Evolutionary conservation across 2,113 vertebrate species (phyloP).

Genomic region (Gopherus flavomarginatus): DNA sequence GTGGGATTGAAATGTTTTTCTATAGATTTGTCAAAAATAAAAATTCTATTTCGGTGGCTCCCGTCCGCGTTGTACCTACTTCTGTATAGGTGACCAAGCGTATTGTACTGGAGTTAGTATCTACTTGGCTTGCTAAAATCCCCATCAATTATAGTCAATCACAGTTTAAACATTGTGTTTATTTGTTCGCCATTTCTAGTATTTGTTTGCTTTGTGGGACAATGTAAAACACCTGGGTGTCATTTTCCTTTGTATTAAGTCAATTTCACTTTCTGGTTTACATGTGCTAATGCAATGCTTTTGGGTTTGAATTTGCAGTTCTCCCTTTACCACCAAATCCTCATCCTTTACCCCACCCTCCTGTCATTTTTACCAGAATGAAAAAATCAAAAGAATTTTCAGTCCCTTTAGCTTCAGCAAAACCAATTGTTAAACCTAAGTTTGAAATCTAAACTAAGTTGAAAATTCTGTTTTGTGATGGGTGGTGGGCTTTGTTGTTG

Average conservation of each 20-base stretch:
- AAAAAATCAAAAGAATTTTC: not conserved
- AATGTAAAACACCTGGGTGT: not conserved
- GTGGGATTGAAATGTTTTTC: not conserved
- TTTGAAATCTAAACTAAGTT: not conserved
- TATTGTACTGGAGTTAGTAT: fast-evolving
- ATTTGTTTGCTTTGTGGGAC: not conserved
- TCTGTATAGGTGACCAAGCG: not conserved
- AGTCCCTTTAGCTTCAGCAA: not conserved
- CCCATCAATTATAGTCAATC: fast-evolving
- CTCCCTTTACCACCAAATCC: not conserved
- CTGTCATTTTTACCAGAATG: not conserved
- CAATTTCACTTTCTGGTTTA: conserved; percentile 1
- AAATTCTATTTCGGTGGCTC: not conserved
- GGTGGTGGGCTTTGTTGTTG: not conserved
- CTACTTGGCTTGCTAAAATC: not conserved
- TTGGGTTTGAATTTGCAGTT: not conserved
- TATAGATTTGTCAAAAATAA: not conserved
- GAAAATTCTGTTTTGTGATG: not conserved
- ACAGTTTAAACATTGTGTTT: fast-evolving
- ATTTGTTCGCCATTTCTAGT: not conserved
- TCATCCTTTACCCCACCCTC: not conserved
- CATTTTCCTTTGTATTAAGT: not conserved
- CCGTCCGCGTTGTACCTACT: not conserved
- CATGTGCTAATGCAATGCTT: not conserved
- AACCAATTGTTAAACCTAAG: not conserved